phyloP scores from a whole-genome alignment of 1,140 invertebrate species.

The Mizuhopecten yessoensis region DNA sequence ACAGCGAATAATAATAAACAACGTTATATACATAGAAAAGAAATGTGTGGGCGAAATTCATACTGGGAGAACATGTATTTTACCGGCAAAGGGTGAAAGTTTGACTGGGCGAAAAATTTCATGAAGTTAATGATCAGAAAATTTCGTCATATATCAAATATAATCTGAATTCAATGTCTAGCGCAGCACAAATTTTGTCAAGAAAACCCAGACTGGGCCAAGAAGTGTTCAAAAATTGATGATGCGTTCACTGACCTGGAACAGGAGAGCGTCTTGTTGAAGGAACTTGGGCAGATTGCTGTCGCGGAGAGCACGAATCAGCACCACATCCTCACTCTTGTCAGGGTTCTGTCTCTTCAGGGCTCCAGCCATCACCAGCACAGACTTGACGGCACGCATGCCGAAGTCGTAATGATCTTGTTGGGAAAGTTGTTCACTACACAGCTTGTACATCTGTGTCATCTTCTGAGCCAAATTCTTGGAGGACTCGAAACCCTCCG shows the following conservation, averaged over 20 bases:
- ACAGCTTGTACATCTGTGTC: slow-evolving; percentile 95
- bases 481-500: slow-evolving; percentile 94
- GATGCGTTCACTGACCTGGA: slow-evolving; percentile 76
- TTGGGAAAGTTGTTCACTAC: slow-evolving; percentile 95
- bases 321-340: slow-evolving; percentile 83
- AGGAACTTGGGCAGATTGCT: slow-evolving; percentile 84
- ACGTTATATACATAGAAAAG: too few relatives aligned
- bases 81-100: too few relatives aligned
- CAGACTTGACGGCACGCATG: slow-evolving; percentile 89
- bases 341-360: slow-evolving; percentile 84
- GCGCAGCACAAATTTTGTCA: not conserved
- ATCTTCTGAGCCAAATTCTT: slow-evolving; percentile 94
- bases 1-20: too few relatives aligned
- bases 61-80: too few relatives aligned
- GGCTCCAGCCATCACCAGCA: slow-evolving; percentile 84
- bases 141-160: too few relatives aligned
- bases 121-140: too few relatives aligned
- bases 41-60: too few relatives aligned
- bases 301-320: slow-evolving; percentile 83
- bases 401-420: slow-evolving; percentile 97
- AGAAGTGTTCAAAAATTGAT: not conserved
- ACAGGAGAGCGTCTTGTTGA: slow-evolving; percentile 82
- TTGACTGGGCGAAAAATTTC: too few relatives aligned
- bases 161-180: too few relatives aligned
- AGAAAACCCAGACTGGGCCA: not conserved